These are phyloP conservation scores for Pampus argenteus DNA, from an alignment of 2,797 vertebrate genomes.

Conservation along the genomic window DNA sequence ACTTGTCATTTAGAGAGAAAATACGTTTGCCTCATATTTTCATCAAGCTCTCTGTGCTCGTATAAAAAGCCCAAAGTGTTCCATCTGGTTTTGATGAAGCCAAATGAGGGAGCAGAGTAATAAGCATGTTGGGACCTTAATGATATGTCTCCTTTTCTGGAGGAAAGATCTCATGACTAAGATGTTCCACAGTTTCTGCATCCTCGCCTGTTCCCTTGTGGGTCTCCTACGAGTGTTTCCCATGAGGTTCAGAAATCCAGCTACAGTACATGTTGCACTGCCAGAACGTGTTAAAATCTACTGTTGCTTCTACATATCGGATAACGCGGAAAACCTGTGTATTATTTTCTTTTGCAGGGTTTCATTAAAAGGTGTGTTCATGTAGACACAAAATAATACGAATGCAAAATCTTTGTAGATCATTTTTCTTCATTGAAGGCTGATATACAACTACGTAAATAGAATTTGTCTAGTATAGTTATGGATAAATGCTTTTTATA, in stretches of 20 bases:
- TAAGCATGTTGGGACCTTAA: slow-evolving; percentile 81
- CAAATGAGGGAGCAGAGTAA: slow-evolving; percentile 74
- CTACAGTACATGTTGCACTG: slow-evolving; percentile 14
- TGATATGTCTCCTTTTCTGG: slow-evolving; percentile 75
- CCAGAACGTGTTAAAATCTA: slow-evolving; percentile 11
- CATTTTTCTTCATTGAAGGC: slow-evolving; percentile 1
- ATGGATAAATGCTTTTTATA: background rate
- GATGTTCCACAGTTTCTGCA: slow-evolving; percentile 72
- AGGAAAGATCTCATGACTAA: slow-evolving; percentile 76
- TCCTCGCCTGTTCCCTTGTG: slow-evolving; percentile 33
- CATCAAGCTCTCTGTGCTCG: slow-evolving; percentile 10
- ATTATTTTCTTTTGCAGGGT: background rate
- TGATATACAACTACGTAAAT: background rate
- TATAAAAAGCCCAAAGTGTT: slow-evolving; percentile 39
- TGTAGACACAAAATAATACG: background rate
- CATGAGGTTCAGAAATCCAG: slow-evolving; percentile 43
- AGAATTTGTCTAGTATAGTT: background rate
- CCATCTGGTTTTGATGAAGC: slow-evolving; percentile 79
- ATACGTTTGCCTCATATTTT: slow-evolving; percentile 41
- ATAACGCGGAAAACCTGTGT: slow-evolving; percentile 6
- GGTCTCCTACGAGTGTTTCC: slow-evolving; percentile 50
- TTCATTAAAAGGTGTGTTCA: too few relatives aligned
- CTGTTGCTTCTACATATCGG: slow-evolving; percentile 32
- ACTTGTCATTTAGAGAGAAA: slow-evolving; percentile 47
- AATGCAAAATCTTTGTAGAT: background rate